A percentile compares a stretch with the other conserved stretches of the same genome.
Conservation (phyloP, 2,888 invertebrate genomes). For the Orgyia antiqua region DNA sequence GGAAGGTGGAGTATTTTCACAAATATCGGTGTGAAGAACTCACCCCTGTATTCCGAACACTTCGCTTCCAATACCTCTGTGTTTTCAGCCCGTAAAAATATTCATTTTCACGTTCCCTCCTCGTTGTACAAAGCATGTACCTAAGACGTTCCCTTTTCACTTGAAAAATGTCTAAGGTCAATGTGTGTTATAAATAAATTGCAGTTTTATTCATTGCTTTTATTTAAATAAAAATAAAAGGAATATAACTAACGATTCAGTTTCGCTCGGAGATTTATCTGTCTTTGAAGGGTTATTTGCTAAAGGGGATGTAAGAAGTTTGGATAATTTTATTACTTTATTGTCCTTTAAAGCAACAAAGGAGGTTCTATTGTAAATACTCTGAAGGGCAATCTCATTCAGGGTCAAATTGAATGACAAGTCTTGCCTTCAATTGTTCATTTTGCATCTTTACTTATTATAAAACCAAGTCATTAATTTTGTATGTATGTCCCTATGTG, state of each 20-base stretch:
- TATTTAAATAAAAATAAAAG: neutral
- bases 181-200: slow-evolving; percentile 4
- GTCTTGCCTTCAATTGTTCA: too few relatives aligned
- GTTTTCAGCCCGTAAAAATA: slow-evolving; percentile 59
- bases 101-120: slow-evolving; percentile 46
- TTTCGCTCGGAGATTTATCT: neutral
- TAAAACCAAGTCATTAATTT: too few relatives aligned
- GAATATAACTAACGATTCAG: neutral
- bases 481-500: too few relatives aligned
- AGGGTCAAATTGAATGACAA: too few relatives aligned
- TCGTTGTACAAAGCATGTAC: slow-evolving; percentile 4
- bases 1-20: slow-evolving; percentile 46
- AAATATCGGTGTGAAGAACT: slow-evolving; percentile 53
- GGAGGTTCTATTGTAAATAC: too few relatives aligned
- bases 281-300: neutral
- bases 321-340: too few relatives aligned
- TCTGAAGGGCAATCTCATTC: too few relatives aligned
- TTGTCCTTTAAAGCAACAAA: too few relatives aligned
- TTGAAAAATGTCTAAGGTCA: slow-evolving; percentile 5
- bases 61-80: slow-evolving; percentile 43
- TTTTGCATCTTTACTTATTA: too few relatives aligned
- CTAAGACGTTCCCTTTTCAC: slow-evolving; percentile 9
- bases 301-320: too few relatives aligned
- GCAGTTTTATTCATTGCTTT: slow-evolving; percentile 5
- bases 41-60: slow-evolving; percentile 34